Percentiles rank a stretch among this genome's conserved stretches.
Evolutionary conservation across 2,113 vertebrate genomes (phyloP).

Genomic region (Hemiscyllium ocellatum): DNA sequence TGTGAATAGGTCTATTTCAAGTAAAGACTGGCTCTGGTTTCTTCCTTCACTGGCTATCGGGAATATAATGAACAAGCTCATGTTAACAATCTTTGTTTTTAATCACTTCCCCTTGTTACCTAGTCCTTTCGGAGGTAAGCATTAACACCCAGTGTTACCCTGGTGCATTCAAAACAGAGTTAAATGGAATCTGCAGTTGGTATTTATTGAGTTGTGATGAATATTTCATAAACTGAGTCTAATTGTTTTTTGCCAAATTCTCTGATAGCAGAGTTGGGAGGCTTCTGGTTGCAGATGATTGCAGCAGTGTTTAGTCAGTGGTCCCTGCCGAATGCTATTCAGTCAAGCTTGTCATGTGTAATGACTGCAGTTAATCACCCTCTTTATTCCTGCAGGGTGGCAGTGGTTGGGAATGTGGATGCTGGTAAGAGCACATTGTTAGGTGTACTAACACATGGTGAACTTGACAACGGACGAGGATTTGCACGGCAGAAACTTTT

Average conservation of each 20-base stretch:
- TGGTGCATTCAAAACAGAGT: background rate
- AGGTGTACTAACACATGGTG: conserved; percentile 88
- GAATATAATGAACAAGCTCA: background rate
- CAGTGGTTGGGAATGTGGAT: conserved; percentile 94
- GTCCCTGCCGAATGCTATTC: background rate
- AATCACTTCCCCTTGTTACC: background rate
- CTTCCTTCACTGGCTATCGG: too few species aligned
- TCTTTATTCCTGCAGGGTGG: conserved; percentile 65
- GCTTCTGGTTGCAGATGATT: too few species aligned
- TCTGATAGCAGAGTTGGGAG: background rate
- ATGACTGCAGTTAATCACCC: background rate
- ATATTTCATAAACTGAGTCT: background rate
- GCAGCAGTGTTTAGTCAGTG: background rate
- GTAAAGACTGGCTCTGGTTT: too few species aligned
- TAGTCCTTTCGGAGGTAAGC: background rate
- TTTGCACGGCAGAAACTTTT: conserved; percentile 97
- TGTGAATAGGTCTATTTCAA: too few species aligned
- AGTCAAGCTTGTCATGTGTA: background rate
- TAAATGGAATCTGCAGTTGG: background rate
- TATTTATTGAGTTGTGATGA: background rate
- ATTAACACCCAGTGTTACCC: background rate
- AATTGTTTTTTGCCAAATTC: background rate
- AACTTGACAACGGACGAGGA: conserved; percentile 91
- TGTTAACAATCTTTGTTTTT: background rate
- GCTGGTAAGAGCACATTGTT: conserved; percentile 91